Evolutionary conservation across 2,113 vertebrate genomes (phyloP), one percentile per base, ranked within the genome.

Genomic region (Alligator sinensis): DNA sequence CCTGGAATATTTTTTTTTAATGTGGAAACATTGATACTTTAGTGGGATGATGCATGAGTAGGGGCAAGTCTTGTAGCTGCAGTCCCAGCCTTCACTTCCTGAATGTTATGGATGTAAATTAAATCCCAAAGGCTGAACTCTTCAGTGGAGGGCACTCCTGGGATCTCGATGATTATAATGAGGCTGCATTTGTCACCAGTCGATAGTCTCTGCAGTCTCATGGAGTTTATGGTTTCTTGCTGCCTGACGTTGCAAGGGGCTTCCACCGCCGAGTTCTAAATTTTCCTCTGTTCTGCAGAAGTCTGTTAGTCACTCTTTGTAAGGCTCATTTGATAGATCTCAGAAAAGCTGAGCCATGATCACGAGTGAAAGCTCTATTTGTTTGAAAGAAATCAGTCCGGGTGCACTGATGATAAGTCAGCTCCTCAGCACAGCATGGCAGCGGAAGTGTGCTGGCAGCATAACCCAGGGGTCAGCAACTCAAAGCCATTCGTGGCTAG

Each of bases 221-320:
- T 0, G 0, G 68, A 15, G 19, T 38, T 74, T 92, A 9, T 8
- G 16, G 62, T 34, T 47, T n/a, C 0, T 74, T 0, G 16, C 24
- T 19, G 5, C 38, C 68, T 80, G 66, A 70, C 0, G 0, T 28
- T 0, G 3, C 21, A 60, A n/a, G 28, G 22, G 54, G 2, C 70
- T 68, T 87, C 75, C 68, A 68, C 63, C 89, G 63, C 68, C 54
- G 75, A 34, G 88, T n/a, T 63, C 54, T 72, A 61, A 62, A 17
- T 16, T 58, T 30, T 54, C 9, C 85, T 79, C 0, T 0, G 62
- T 84, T 88, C 63, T 77, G 60, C 54, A 68, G 18, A 84, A 74
- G 64, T 16, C 22, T 15, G 12, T 84, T 89, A 86, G 77, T 92
- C 2, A 84, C 83, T 91, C 89, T 15, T 47, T 47, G 24, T 24